phyloP scores from a whole-genome alignment of 2,113 vertebrate genomes.

The Vombatus ursinus region DNA sequence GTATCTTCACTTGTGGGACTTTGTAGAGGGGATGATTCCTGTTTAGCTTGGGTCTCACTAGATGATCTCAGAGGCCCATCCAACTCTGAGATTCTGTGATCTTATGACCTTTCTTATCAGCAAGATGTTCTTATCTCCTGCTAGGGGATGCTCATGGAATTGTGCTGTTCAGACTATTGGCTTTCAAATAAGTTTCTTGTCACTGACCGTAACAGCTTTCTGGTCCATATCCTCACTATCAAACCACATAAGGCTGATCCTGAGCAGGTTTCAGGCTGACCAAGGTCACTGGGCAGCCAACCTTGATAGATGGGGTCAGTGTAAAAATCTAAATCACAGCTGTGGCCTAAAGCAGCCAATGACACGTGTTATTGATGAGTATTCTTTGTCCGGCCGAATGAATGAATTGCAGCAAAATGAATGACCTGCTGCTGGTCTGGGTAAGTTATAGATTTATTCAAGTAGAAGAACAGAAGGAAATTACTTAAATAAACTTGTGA shows the following conservation, averaged over 20 bases:
- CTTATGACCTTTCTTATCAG: neutral
- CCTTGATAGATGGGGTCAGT: conserved; percentile 27
- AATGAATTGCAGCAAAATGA: neutral
- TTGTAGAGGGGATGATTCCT: neutral
- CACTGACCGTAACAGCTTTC: conserved; percentile 47
- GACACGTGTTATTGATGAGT: conserved; percentile 51
- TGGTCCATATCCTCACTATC: neutral
- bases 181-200: neutral
- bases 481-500: neutral
- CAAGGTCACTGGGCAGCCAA: conserved; percentile 15
- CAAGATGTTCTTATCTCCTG: neutral
- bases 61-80: neutral
- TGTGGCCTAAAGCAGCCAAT: conserved; percentile 14
- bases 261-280: conserved; percentile 35
- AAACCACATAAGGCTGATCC: neutral
- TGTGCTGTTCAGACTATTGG: neutral
- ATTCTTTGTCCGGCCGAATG: conserved; percentile 40
- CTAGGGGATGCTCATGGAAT: neutral
- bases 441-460: neutral
- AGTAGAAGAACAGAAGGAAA: conserved; percentile 22
- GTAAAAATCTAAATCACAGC: conserved; percentile 43
- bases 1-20: neutral
- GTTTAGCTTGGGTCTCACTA: neutral
- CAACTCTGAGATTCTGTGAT: neutral
- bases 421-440: neutral